Base-by-base conservation (phyloP, 2,888 invertebrate genomes). In the Pollenia griseotomentosa region DNA sequence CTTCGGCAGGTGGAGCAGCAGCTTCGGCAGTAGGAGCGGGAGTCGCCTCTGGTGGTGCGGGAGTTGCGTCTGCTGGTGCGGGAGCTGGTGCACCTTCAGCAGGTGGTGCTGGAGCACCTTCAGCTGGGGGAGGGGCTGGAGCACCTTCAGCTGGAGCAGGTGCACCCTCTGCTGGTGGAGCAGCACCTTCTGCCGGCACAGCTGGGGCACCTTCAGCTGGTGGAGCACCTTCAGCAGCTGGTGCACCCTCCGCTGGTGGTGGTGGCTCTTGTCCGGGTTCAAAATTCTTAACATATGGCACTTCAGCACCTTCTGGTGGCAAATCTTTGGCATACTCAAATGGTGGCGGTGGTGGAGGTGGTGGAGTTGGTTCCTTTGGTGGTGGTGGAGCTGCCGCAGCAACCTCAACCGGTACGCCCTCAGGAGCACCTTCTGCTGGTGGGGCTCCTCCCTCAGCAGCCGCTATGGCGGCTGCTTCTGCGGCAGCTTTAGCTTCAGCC, bases 271-370 rank as follows among this genome's bases (percentile, higher is more conserved):
- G 90, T 2, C 90, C 88, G 46, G 90, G 89, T 66, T 93, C 93
- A 79, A 90, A 93, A 77, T 94, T 94, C 89, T 92, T 93, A 11
- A 94, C 94, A 89, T 93, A 94, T 66, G 94, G 94, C 59, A 94
- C 94, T 88, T 94, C 94, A 88, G 94, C 94, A 87, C 93, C 94
- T 88, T 94, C 94, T 90, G 93, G 93, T 81, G 94, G 94, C 90
- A 94, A 91, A 89, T 94, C 93, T 85, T 92, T 92, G 14, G 91
- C 89, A 89, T 93, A 93, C 84, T 94, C 94, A 73, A 94, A 94
- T 92, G 94, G 94, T 90, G 93, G 92, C 83, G 93, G 94, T 87
- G 92, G 93, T 86, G 93, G 92, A 84, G 92, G 91, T 83, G 91
- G 90, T 12, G 91, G 90, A 59, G 93, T 93, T 19, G 92, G 91